Conservation (phyloP, 2,888 invertebrate species). For the Cosmorhoe ocellata region DNA sequence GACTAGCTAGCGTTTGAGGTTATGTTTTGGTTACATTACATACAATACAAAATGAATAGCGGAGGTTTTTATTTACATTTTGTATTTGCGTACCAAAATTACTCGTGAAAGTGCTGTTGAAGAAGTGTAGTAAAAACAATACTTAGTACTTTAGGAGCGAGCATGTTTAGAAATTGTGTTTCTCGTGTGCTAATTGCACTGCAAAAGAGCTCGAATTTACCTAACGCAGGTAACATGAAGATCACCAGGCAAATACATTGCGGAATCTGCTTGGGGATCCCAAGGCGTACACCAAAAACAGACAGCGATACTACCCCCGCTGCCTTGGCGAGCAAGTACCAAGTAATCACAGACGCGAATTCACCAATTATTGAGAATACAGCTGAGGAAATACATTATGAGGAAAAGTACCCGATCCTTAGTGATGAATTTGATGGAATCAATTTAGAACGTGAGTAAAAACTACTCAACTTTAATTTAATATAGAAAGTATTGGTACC, state of each 20-base stretch:
- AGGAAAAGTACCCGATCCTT: constrained; percentile 58
- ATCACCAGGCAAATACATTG: constrained; percentile 61
- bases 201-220: constrained; percentile 25
- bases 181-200: constrained; percentile 19
- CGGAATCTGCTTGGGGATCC: constrained; percentile 60
- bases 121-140: too few species aligned
- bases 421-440: constrained; percentile 85
- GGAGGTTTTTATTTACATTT: too few species aligned
- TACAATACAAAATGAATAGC: too few species aligned
- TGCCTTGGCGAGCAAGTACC: constrained; percentile 84
- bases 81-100: too few species aligned
- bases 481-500: too few species aligned
- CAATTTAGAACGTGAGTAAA: constrained; percentile 80
- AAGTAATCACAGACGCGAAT: constrained; percentile 87
- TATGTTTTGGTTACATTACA: too few species aligned
- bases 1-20: too few species aligned
- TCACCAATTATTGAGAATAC: constrained; percentile 87
- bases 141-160: not conserved
- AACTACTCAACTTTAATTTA: not conserved
- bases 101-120: too few species aligned
- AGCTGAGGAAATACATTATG: constrained; percentile 83
- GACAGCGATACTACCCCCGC: constrained; percentile 64
- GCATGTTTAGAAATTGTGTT: constrained; percentile 30
- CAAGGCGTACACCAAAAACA: constrained; percentile 63
- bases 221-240: constrained; percentile 38